Percentiles rank a stretch among this genome's conserved stretches.
Conservation (phyloP, 2,797 vertebrate species). For the Mormyrus hasselquistii region DNA sequence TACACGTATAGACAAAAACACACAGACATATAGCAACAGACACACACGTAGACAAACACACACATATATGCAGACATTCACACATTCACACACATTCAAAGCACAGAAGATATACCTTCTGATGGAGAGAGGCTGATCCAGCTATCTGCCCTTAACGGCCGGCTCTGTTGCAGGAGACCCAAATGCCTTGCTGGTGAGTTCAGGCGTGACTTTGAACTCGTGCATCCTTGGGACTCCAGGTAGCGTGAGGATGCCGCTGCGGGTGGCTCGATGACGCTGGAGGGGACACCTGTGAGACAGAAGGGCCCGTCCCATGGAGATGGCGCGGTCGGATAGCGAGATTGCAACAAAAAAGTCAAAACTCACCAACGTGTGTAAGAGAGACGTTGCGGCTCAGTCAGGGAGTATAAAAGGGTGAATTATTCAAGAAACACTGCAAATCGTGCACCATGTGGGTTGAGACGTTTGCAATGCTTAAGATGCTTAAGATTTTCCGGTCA, state of each 20-base stretch:
- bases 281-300: background rate
- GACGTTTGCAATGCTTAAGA: background rate
- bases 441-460: background rate
- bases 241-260: background rate
- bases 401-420: background rate
- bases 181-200: background rate
- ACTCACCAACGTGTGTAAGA: background rate
- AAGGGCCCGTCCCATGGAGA: background rate
- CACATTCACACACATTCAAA: background rate
- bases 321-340: background rate
- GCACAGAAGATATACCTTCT: background rate
- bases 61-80: background rate
- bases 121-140: background rate
- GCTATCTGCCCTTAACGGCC: background rate
- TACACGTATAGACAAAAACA: background rate
- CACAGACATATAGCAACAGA: background rate
- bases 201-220: background rate
- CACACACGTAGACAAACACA: background rate
- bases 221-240: background rate
- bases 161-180: background rate
- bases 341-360: background rate
- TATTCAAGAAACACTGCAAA: background rate
- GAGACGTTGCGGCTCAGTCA: background rate
- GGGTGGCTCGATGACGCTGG: background rate
- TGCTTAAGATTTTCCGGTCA: background rate